Evolutionary conservation across 2,888 invertebrate genomes (phyloP), one percentile per base, ranked within the genome.

Genomic region (Drosophila testacea): DNA sequence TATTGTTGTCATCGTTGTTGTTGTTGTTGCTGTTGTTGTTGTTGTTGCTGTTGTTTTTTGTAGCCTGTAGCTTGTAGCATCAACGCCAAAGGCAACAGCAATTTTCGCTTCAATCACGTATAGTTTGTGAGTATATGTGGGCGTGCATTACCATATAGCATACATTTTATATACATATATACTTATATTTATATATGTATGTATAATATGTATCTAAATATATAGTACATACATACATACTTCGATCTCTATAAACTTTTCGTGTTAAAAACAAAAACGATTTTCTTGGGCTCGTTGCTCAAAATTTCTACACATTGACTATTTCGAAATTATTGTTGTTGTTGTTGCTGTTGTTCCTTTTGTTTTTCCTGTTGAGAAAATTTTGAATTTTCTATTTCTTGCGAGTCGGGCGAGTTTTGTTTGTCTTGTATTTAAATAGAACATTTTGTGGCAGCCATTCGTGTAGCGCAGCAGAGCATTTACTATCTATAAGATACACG

Each of bases 401-500:
- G 61, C 22, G 22, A 22, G 72, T 72, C 42, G 77, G 56, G 32
- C 46, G 71, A 47, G 48, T 48, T 63, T 56, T 73, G 62, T 63
- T 79, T 69, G 77, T 60, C 60, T 76, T 64, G 28, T 73, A 42
- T 76, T 77, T 63, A 73, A 76, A 76, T 76, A 76, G 63, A 78
- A 76, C 52, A 69, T 68, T 50, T 63, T 59, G 16, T 36, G 61
- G 32, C 75, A 73, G 62, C 48, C 47, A 50, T 54, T 36, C 46
- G 46, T 61, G 73, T 77, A 68, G 77, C 74, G 73, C 73, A 70
- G n/a, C 59, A 46, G 3, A 22, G 16, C 32, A 39, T 50, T 50
- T 39, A 38, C 38, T 48, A 75, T 69, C 77, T 42, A 70, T 47
- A 4, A 56, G 36, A 30, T 9, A 42, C 28, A 7, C 9, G 46